Conservation (phyloP, 2,113 vertebrate species). For the Egretta garzetta region DNA sequence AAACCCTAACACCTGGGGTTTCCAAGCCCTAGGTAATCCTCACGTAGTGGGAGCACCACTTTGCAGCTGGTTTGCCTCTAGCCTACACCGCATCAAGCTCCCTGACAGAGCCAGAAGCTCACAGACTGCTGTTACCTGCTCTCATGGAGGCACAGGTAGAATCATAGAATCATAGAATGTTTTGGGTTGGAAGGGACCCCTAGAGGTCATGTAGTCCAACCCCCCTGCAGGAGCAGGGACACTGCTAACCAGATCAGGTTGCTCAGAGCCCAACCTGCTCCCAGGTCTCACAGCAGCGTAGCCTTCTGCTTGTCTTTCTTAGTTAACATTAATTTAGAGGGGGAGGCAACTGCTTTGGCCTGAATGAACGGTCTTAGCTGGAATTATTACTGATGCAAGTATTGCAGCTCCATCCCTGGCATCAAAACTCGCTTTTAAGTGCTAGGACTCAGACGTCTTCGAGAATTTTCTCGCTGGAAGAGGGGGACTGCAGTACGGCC, state of each 20-base stretch:
- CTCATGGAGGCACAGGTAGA: neutral
- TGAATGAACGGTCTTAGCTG: neutral
- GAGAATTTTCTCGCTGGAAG: neutral
- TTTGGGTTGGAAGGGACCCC: too few species aligned
- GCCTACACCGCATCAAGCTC: neutral
- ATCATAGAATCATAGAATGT: too few species aligned
- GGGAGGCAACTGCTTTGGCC: neutral
- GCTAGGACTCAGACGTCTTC: neutral
- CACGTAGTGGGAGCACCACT: neutral
- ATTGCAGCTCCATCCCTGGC: neutral
- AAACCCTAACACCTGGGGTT: neutral
- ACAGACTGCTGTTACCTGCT: neutral
- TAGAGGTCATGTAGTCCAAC: too few species aligned
- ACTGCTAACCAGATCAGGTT: too few species aligned
- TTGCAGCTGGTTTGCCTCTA: neutral
- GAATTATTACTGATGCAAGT: neutral
- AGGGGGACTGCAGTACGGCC: rapidly evolving
- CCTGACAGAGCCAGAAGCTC: neutral
- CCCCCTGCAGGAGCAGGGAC: too few species aligned
- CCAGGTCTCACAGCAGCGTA: neutral
- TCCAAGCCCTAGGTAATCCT: neutral
- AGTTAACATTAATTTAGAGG: neutral
- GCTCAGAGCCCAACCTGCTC: too few species aligned
- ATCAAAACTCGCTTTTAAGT: neutral
- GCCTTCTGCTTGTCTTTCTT: neutral